Evolutionary conservation across 92 coral and sea anemone species (phyloP), one percentile per base, ranked within the genome.

Genomic region (Pocillopora meandrina): DNA sequence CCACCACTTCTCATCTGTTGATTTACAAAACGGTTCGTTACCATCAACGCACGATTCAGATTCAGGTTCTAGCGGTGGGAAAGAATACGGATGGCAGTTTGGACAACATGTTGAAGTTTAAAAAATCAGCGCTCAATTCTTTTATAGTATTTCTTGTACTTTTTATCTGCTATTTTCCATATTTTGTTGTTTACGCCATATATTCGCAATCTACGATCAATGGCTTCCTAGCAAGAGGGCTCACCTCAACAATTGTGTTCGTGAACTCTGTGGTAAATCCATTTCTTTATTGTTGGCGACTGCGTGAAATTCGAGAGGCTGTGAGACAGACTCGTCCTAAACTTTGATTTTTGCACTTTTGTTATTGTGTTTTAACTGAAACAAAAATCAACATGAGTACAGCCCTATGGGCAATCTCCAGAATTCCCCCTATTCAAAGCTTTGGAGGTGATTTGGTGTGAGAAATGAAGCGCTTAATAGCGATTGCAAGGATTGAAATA

Each of bases 121-220:
- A 76, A 14, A 76, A 61, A 20, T 76, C 69, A 33, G 80, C 80
- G 11, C 61, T 76, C 13, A 76, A 34, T 26, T 55, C 80, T 61
- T 76, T 76, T 36, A 59, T 76, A 59, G 68, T 76, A 4, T 76
- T 76, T 34, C 12, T 59, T 23, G 80, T 35, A 9, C 80, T 76
- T 11, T 16, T 76, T 35, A 61, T 76, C 68, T 76, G 80, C 61
- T 76, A 76, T 61, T 76, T 52, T n/a, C 80, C 80, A 3, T 76
- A 18, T 58, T 52, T 76, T 0, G 69, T 61, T 10, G 69, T 76
- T 0, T 76, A 76, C 19, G 21, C 36, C 6, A 26, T 61, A 9
- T 76, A 52, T 0, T 60, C 67, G 12, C 19, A 34, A 10, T 60
- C 18, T 59, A 10, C 55, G 2, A 61, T 76, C 10, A 60, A 26